A percentile compares a stretch with the other conserved stretches of the same genome.
phyloP scores from a whole-genome alignment of 2,113 vertebrate genomes.

The Cyanoderma ruficeps region DNA sequence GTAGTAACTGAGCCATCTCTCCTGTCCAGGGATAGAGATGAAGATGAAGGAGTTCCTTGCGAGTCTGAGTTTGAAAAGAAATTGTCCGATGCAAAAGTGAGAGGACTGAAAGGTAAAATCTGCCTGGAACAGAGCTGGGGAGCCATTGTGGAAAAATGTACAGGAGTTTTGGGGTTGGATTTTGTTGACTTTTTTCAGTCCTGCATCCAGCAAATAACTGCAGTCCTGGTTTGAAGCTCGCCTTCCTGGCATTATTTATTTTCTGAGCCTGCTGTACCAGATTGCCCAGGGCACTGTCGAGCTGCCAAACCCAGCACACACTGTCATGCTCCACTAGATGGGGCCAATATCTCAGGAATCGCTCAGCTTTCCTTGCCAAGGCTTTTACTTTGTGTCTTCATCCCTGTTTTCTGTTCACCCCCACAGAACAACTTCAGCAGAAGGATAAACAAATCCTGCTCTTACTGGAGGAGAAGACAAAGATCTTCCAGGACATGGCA shows the following conservation, averaged over 20 bases:
- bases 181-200: neutral
- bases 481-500: slow-evolving; percentile 89
- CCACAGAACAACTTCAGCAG: slow-evolving; percentile 86
- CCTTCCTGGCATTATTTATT: neutral
- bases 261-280: neutral
- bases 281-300: neutral
- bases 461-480: slow-evolving; percentile 90
- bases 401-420: neutral
- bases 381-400: neutral
- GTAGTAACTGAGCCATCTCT: neutral
- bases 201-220: neutral
- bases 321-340: slow-evolving; percentile 59
- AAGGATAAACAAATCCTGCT: slow-evolving; percentile 92
- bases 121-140: neutral
- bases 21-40: slow-evolving; percentile 87
- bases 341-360: neutral
- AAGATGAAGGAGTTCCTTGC: slow-evolving; percentile 95
- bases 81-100: slow-evolving; percentile 85
- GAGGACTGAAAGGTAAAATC: slow-evolving; percentile 88
- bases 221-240: neutral
- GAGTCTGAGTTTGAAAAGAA: slow-evolving; percentile 94
- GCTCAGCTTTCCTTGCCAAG: accelerated
- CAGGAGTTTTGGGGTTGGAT: neutral
- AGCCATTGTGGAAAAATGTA: accelerated
- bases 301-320: neutral